These are phyloP conservation scores for Cichladusa arquata DNA, from an alignment of 2,113 vertebrate species.

Conservation along the genomic window DNA sequence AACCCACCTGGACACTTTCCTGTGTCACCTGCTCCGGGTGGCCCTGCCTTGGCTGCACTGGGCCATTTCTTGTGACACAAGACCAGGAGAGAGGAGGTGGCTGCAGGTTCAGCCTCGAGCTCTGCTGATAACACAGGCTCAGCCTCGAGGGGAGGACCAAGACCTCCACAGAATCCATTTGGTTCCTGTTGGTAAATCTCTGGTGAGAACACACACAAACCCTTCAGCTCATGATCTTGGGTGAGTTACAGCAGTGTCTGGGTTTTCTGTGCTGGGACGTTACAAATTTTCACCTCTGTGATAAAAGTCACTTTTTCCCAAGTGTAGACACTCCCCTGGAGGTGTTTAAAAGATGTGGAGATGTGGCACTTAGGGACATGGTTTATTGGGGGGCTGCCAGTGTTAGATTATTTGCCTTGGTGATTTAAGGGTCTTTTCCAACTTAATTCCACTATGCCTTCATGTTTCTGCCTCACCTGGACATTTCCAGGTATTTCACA, in stretches of 20 bases:
- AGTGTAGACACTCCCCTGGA: neutral
- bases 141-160: accelerated
- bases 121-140: neutral
- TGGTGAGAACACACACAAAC: neutral
- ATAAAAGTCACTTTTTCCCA: neutral
- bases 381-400: neutral
- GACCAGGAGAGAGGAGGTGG: neutral
- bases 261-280: neutral
- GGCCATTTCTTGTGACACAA: neutral
- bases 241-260: neutral
- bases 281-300: neutral
- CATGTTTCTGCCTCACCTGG: neutral
- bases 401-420: neutral
- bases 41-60: neutral
- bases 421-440: neutral
- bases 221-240: neutral
- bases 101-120: neutral
- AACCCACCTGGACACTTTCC: neutral
- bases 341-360: neutral
- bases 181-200: neutral
- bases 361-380: neutral
- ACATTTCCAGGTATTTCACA: neutral
- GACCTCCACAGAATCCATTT: neutral
- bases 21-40: neutral
- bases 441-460: neutral